Percentiles rank a stretch among this genome's conserved stretches.
phyloP scores from a whole-genome alignment of 2,113 vertebrate genomes.

The Spermophilus dauricus region DNA sequence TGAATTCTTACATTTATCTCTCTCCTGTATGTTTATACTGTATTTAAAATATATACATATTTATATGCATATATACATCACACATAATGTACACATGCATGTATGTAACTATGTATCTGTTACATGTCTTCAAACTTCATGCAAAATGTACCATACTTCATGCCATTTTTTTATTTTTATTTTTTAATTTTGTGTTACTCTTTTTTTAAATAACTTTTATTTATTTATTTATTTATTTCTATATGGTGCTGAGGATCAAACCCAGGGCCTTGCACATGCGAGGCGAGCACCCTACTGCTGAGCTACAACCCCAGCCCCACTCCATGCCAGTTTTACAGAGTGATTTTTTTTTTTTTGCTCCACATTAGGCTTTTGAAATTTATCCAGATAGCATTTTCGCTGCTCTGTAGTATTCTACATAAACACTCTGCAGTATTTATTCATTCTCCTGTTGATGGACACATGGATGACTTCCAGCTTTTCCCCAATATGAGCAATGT shows the following conservation, averaged over 20 bases:
- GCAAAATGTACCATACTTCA: not conserved
- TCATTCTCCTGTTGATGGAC: not conserved
- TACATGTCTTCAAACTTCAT: not conserved
- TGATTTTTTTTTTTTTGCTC: not conserved
- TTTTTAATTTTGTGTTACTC: no score
- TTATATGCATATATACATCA: not conserved
- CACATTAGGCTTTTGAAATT: not conserved
- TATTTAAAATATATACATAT: not conserved
- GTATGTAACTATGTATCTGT: not conserved
- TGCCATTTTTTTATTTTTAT: not conserved
- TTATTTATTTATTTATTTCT: no score
- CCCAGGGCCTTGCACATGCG: no score
- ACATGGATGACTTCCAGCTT: not conserved
- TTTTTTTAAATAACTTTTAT: no score
- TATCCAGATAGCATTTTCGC: not conserved
- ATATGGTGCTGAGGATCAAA: no score
- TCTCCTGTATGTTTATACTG: not conserved
- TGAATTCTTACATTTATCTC: slow-evolving; percentile 12
- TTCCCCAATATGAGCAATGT: not conserved
- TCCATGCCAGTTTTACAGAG: not conserved
- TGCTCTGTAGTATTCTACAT: not conserved
- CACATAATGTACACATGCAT: not conserved
- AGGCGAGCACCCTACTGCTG: no score
- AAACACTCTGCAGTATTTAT: not conserved
- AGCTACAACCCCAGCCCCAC: no score